These are phyloP conservation scores for Drosophila kohkoa DNA, from an alignment of 1,140 invertebrate species.

Conservation along the genomic window DNA sequence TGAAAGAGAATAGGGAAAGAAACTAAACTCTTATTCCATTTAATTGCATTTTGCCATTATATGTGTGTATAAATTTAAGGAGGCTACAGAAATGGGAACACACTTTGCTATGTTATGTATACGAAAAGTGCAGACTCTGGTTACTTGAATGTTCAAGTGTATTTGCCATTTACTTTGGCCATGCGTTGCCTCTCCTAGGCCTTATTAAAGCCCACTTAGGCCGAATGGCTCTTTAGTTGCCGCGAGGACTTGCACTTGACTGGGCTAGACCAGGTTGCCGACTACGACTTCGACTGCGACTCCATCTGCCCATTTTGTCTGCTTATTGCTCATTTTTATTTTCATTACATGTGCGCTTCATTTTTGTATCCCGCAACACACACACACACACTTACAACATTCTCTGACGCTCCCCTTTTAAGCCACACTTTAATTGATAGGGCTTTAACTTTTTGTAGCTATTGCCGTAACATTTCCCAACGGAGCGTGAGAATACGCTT, in stretches of 20 bases:
- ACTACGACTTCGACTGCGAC: not conserved
- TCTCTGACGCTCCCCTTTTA: not conserved
- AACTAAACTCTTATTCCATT: no score
- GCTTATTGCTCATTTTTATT: slow-evolving; percentile 12
- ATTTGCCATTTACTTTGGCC: slow-evolving; percentile 34
- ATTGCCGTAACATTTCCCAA: slow-evolving; percentile 25
- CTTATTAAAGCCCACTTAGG: slow-evolving; percentile 66
- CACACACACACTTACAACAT: not conserved
- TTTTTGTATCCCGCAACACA: not conserved
- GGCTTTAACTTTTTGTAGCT: slow-evolving; percentile 21
- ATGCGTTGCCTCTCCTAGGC: slow-evolving; percentile 38
- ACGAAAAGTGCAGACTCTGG: not conserved
- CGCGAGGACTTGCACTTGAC: slow-evolving; percentile 44
- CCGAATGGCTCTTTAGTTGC: slow-evolving; percentile 47
- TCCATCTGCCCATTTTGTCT: slow-evolving; percentile 1
- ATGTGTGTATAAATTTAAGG: not conserved
- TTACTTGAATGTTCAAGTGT: not conserved
- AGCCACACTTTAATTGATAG: slow-evolving; percentile 36
- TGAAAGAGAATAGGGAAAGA: no score
- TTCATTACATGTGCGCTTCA: slow-evolving; percentile 11
- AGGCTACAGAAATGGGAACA: not conserved
- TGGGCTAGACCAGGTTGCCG: not conserved
- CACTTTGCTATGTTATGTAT: not conserved
- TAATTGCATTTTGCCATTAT: not conserved
- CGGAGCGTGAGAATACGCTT: slow-evolving; percentile 35